Conservation (phyloP, 2,113 vertebrate species). For the Lontra canadensis region DNA sequence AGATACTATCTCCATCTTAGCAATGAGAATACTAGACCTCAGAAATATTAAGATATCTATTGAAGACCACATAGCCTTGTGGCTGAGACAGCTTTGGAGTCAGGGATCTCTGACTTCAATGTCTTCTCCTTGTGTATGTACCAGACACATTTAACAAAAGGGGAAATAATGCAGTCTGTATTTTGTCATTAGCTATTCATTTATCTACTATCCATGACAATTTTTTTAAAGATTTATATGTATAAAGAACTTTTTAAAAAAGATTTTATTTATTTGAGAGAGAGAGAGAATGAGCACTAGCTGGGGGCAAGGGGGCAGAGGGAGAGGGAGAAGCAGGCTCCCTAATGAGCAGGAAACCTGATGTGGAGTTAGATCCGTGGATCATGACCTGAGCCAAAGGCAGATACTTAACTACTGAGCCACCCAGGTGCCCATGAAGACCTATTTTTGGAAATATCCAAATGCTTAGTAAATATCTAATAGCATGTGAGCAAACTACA, state of each 20-base stretch:
- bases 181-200: background rate
- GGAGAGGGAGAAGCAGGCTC: background rate
- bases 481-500: background rate
- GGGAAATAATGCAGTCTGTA: background rate
- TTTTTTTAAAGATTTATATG: background rate
- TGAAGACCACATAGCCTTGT: background rate
- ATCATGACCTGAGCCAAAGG: too few relatives aligned
- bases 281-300: background rate
- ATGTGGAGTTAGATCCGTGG: too few relatives aligned
- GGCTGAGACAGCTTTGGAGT: background rate
- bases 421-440: background rate
- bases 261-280: background rate
- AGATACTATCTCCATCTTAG: background rate
- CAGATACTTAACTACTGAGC: background rate
- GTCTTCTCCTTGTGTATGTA: background rate
- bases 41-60: background rate
- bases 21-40: background rate
- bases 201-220: background rate
- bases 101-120: background rate
- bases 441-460: background rate
- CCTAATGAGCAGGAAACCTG: too few relatives aligned
- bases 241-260: too few relatives aligned
- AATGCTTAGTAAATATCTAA: background rate
- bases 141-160: background rate
- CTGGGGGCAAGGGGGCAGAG: too few relatives aligned